These are phyloP conservation scores for Pholis gunnellus DNA, from an alignment of 2,113 vertebrate species.

Conservation along the genomic window DNA sequence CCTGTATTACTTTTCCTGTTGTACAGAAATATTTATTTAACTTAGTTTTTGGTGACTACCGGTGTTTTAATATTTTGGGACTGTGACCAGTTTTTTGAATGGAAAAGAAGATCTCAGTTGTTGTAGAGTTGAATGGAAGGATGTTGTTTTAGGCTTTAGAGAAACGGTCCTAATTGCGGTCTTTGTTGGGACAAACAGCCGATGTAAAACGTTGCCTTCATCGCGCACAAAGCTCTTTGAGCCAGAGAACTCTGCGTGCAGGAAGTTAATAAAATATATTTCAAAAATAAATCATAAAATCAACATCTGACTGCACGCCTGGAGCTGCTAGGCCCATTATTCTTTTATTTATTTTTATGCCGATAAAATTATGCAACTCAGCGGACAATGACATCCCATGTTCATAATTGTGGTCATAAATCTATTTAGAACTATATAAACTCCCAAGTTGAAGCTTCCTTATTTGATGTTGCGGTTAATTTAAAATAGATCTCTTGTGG, in stretches of 20 bases:
- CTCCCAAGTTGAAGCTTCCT: background rate
- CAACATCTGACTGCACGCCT: background rate
- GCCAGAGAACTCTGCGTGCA: background rate
- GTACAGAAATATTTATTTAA: background rate
- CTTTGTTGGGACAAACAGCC: background rate
- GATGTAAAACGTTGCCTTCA: background rate
- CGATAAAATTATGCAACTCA: background rate
- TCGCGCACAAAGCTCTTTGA: background rate
- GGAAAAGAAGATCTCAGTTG: background rate
- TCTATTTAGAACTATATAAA: background rate
- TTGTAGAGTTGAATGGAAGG: background rate
- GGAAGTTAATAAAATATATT: no score
- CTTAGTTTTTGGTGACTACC: background rate
- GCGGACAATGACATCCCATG: background rate
- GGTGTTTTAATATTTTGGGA: background rate
- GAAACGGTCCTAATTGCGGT: background rate
- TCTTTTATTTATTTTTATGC: background rate
- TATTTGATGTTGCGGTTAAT: background rate
- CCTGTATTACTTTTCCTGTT: background rate
- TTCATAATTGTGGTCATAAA: background rate
- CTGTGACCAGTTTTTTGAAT: background rate
- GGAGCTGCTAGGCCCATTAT: background rate
- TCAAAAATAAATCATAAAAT: slow-evolving; percentile 2
- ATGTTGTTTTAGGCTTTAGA: background rate
- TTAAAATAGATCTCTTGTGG: background rate